These are phyloP conservation scores for Caenorhabditis sinica DNA, from an alignment of 2,888 invertebrate genomes.

Conservation along the genomic window DNA sequence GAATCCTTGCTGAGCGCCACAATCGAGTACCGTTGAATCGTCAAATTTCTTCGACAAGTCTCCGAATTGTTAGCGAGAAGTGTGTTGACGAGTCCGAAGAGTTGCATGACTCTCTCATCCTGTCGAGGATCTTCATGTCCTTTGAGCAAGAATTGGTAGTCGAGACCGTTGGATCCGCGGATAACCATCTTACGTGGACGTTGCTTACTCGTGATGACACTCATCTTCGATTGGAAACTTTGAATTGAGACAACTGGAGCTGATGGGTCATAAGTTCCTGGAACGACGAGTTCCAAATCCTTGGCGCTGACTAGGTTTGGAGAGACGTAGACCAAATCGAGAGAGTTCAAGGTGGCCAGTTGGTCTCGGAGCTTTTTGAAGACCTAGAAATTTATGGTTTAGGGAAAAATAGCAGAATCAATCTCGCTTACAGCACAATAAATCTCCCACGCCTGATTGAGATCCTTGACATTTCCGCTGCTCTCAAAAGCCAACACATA, in stretches of 20 bases:
- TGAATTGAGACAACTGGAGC: constrained; percentile 88
- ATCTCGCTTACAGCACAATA: constrained; percentile 90
- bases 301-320: constrained; percentile 87
- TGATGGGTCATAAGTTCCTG: constrained; percentile 97
- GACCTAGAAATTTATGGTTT: constrained; percentile 85
- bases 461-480: constrained; percentile 91
- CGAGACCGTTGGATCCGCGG: constrained; percentile 94
- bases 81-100: constrained; percentile 96
- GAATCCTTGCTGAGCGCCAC: constrained; percentile 98
- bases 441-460: constrained; percentile 96
- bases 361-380: constrained; percentile 97
- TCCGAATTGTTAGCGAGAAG: constrained; percentile 95
- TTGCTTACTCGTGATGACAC: constrained; percentile 94
- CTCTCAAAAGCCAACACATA: constrained; percentile 94
- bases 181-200: constrained; percentile 96
- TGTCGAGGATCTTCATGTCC: constrained; percentile 99
- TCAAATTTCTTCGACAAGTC: constrained; percentile 92
- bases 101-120: constrained; percentile 93
- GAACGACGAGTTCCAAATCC: constrained; percentile 96
- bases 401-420: background rate
- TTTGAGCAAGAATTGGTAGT: constrained; percentile 98
- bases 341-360: constrained; percentile 87
- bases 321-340: constrained; percentile 92
- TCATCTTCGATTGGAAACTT: constrained; percentile 46
- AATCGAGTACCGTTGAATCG: constrained; percentile 91